Evolutionary conservation across 2,113 vertebrate species (phyloP).

Genomic region (Butastur rufipennis): DNA sequence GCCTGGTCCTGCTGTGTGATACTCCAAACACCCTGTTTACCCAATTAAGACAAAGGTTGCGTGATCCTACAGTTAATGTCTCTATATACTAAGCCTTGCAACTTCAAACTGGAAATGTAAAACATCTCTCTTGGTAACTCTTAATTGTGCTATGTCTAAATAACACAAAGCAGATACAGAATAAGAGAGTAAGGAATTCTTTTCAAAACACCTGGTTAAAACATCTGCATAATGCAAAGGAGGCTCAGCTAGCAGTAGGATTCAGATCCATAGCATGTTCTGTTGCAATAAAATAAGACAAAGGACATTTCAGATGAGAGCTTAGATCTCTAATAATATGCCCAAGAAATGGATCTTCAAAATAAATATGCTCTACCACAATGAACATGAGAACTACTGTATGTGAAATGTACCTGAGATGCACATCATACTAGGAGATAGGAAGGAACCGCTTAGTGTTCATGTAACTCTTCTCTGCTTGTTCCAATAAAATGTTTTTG

Average conservation of each 20-base stretch:
- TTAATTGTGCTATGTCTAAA: neutral
- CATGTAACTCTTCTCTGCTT: neutral
- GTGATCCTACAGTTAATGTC: neutral
- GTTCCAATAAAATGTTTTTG: neutral
- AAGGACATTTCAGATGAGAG: neutral
- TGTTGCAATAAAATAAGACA: neutral
- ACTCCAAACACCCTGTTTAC: slow-evolving; percentile 28
- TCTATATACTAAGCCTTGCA: neutral
- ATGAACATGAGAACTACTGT: neutral
- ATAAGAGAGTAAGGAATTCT: neutral
- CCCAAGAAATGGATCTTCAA: neutral
- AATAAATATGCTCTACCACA: neutral
- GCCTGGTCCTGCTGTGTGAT: slow-evolving; percentile 11
- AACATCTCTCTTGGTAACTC: neutral
- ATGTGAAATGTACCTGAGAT: neutral
- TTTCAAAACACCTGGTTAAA: neutral
- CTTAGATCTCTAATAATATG: neutral
- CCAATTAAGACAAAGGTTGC: slow-evolving; percentile 45
- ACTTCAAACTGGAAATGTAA: neutral
- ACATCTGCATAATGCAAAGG: neutral
- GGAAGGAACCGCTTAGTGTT: neutral
- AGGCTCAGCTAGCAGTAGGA: neutral
- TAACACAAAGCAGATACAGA: neutral
- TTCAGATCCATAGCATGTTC: neutral
- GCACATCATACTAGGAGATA: neutral